A percentile compares a stretch with the other conserved stretches of the same genome.
Conservation (phyloP, 1,140 invertebrate genomes). For the Neelides sp. region DNA sequence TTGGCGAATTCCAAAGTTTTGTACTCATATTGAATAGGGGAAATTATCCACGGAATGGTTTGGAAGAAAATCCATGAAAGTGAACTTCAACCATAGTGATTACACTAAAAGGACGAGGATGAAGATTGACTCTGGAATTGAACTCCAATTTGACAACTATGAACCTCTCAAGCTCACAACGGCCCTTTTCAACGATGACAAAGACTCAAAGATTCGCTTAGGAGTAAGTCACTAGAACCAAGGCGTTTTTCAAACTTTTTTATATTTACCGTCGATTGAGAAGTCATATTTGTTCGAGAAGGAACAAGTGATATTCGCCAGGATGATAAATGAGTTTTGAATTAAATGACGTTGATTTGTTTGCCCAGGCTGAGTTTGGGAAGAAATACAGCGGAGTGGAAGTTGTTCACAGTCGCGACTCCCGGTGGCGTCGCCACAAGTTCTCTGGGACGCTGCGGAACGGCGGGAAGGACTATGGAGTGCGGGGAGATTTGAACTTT, state of each 20-base stretch:
- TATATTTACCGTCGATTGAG: not conserved
- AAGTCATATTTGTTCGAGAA: too few relatives aligned
- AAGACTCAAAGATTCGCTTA: conserved; percentile 18
- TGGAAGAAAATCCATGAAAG: conserved; percentile 10
- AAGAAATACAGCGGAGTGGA: conserved; percentile 11
- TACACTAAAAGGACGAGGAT: conserved; percentile 6
- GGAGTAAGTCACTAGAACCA: conserved; percentile 10
- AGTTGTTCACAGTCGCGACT: too few relatives aligned
- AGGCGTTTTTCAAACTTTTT: not conserved
- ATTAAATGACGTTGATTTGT: conserved; percentile 5
- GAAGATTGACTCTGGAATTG: not conserved
- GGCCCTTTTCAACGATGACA: conserved; percentile 20
- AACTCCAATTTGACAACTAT: not conserved
- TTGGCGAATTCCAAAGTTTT: too few relatives aligned
- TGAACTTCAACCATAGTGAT: conserved; percentile 13
- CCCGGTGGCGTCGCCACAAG: conserved; percentile 9
- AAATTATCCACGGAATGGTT: conserved; percentile 22
- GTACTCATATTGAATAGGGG: too few relatives aligned
- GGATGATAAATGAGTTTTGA: too few relatives aligned
- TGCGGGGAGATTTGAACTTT: conserved; percentile 16
- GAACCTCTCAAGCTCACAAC: conserved; percentile 13
- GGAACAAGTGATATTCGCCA: too few relatives aligned
- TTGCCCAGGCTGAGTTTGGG: conserved; percentile 19
- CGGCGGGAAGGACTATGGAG: conserved; percentile 11
- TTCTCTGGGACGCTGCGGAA: conserved; percentile 10